Evolutionary conservation across 2,888 invertebrate genomes (phyloP).

Genomic region (Chironomus riparius): DNA sequence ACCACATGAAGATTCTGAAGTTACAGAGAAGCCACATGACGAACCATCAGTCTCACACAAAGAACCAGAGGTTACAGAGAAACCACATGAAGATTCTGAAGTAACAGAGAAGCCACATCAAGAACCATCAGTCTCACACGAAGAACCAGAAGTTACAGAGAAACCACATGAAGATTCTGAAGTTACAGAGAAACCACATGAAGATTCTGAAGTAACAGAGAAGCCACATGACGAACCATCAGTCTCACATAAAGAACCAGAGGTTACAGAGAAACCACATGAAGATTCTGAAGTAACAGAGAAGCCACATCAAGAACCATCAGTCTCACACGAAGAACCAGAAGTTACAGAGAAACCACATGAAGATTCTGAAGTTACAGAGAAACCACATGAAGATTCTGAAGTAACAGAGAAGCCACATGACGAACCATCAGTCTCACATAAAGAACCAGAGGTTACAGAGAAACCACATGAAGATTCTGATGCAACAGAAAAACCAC

Average conservation of each 20-base stretch:
- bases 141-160: not conserved
- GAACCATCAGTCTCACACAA: not conserved
- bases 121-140: not conserved
- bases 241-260: not conserved
- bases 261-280: not conserved
- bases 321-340: not conserved
- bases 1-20: not conserved
- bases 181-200: not conserved
- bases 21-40: not conserved
- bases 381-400: not conserved
- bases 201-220: conserved; percentile 27
- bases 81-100: not conserved
- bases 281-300: not conserved
- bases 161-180: too few species aligned
- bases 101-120: not conserved
- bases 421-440: conserved; percentile 27
- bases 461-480: too few species aligned
- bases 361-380: too few species aligned
- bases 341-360: not conserved
- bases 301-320: too few species aligned
- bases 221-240: not conserved
- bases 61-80: conserved; percentile 12
- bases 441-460: too few species aligned
- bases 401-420: not conserved
- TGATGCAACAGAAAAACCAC: not conserved